Conservation (phyloP, 2,797 vertebrate species). For the Enoplosus armatus region DNA sequence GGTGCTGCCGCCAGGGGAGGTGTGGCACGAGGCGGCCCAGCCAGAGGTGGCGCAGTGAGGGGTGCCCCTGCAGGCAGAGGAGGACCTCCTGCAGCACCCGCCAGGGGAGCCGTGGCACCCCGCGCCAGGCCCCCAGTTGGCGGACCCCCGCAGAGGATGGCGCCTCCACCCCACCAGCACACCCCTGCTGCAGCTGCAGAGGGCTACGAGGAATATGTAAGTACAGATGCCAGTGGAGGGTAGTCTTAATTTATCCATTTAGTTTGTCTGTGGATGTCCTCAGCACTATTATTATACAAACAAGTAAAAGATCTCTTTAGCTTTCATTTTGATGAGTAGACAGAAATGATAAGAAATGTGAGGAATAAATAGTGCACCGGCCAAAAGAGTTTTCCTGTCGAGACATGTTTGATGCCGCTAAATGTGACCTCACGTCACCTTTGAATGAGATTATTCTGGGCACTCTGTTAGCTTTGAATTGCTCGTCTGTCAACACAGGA, state of each 20-base stretch:
- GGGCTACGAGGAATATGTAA: conserved; percentile 95
- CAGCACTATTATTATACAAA: not conserved
- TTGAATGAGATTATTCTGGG: conserved; percentile 13
- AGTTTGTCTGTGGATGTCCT: not conserved
- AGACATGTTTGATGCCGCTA: not conserved
- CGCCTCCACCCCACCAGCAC: conserved; percentile 85
- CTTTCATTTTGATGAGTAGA: not conserved
- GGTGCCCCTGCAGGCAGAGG: conserved; percentile 90
- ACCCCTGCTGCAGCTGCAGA: conserved; percentile 83
- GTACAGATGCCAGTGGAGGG: conserved; percentile 51
- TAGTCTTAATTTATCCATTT: not conserved
- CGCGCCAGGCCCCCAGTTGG: conserved; percentile 89
- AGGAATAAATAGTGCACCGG: conserved; percentile 84
- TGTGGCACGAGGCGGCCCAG: conserved; percentile 89
- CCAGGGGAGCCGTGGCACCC: conserved; percentile 87
- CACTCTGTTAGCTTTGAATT: conserved; percentile 25
- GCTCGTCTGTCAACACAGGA: conserved; percentile 22
- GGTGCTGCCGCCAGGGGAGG: conserved; percentile 84
- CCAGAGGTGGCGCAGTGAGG: conserved; percentile 90
- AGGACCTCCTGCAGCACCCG: conserved; percentile 87
- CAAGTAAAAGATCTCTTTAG: not conserved
- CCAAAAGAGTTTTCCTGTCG: not conserved
- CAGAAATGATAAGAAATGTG: conserved; percentile 70
- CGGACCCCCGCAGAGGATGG: conserved; percentile 93
- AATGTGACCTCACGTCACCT: conserved; percentile 11